Evolutionary conservation across 2,888 invertebrate genomes (phyloP), one percentile per base, ranked within the genome.

Genomic region (Melieria picta): DNA sequence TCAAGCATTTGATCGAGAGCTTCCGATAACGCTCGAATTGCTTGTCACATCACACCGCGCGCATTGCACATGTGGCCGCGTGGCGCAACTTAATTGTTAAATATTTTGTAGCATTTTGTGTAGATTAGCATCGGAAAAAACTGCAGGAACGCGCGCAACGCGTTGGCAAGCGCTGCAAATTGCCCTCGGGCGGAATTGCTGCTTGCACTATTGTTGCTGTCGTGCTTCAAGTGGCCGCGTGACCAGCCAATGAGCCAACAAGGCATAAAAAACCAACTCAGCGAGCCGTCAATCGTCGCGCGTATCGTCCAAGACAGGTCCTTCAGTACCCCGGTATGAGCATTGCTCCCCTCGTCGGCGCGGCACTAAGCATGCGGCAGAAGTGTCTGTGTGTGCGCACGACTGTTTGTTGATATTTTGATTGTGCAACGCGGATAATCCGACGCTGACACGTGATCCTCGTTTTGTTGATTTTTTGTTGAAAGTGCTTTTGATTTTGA

Each of bases 1-100:
- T 30, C 30, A 30, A 30, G 61, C 67, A 67, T 67, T n/a, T 67
- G 67, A 67, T 67, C 67, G 61, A 61, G 61, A 52, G 67, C 52
- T 50, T 52, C 45, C 67, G 67, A 67, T 67, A 67, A 67, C 55
- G 65, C 65, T 65, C 52, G 43, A 60, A 61, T 43, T 61, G 67
- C 52, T 67, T 67, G 67, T 67, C 67, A 50, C 50, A 67, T 43
- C 45, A 61, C 67, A 67, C 67, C 67, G n/a, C 67, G 61, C 16
- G 55, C 48, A 45, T 43, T 30, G 66, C 58, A 58, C 42, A 52
- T 55, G 56, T 64, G 73, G 75, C 67, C 83, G 84, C 83, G 85
- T 85, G 85, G 69, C 80, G 75, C 79, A 81, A 84, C 85, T 85
- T 85, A 85, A 86, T 85, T 85, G 85, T 84, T 82, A 79, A 85